Base-by-base conservation (phyloP, 2,888 invertebrate genomes). In the Dynastes maya region DNA sequence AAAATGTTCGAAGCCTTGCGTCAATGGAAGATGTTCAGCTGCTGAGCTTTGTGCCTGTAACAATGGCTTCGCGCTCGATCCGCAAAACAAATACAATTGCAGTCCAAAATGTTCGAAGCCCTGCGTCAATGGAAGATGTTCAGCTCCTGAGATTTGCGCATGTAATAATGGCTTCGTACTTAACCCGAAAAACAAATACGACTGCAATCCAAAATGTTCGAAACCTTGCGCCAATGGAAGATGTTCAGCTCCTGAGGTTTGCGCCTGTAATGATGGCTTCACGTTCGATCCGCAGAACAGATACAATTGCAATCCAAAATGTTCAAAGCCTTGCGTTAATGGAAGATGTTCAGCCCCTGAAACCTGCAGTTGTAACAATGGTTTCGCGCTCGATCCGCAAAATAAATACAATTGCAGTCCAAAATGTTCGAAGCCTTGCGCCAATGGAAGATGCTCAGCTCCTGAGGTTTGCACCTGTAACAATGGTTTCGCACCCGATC, bases 11-110 rank as follows among this genome's bases (percentile, higher is more conserved):
- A 77, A 84, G 0, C 81, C 84, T 3, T 91, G 91, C 80, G 80
- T 81, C 1, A 88, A 91, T 79, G 90, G 89, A 0, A 84, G 83
- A 8, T 88, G 88, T 77, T 78, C 82, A 3, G 83, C 83, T 1
- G 2, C n/a, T n/a, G 83, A 86, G 70, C 77, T 70, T 5, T 81
- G 81, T 27, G 51, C 72, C 8, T 80, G 80, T 45, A 77, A 79
- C 27, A 45, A 64, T 16, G 80, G 81, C 45, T 80, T 79, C 16
- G 16, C 11, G 68, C 32, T 76, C 27, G 67, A 78, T 45, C 70
- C 32, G 13, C 78, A 76, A 29, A 51, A 75, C 27, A 74, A 45
- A 49, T 78, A 80, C 37, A 72, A n/a, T 83, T 83, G 83, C 67
- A 77, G 65, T 40, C 81, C 82, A 51, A 67, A 51, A 29, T 83